Base-by-base conservation (phyloP, 2,113 vertebrate species). In the Morphnarchus princeps region DNA sequence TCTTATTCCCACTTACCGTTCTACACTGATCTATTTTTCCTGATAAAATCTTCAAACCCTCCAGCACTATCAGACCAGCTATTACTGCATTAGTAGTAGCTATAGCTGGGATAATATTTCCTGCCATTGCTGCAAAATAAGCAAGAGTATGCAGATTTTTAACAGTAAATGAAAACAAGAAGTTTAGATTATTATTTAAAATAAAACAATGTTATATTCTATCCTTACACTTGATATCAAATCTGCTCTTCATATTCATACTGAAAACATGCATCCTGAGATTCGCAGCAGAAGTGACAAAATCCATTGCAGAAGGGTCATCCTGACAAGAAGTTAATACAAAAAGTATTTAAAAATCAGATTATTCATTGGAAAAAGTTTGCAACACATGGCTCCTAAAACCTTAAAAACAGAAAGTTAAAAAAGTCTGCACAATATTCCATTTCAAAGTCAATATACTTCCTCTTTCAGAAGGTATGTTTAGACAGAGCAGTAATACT, bases 41-140 rank as follows among this genome's bases (percentile, higher is more conserved):
- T 7, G 99, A 99, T 28, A 99, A 98, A 95, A 99, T 99, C 98
- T 99, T 99, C 94, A 99, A 97, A 7, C 98, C 99, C 95, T 99
- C 98, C 96, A 99, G 97, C 54, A 99, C 99, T 40, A 99, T 99
- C 85, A 99, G 98, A 18, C 99, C 99, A 42, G 99, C 99, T 52
- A 99, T 99, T 61, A 99, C 97, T 4, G 99, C 99, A 59, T 99
- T 99, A 87, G 99, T 99, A n/a, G 99, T 99, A 40, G 99, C 99
- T 42, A 99, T 99, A 54, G 99, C 99, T 76, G 99, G 99, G 93
- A 99, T 99, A 87, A 99, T 99, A 97, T 99, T 99, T 31, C 99
- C 99, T 25, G 99, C 99, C 99, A 99, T 99, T 72, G 99, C 99
- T 99, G 96, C n/a, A 96, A 97, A 95, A 93, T 11, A 97, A 96